These are phyloP conservation scores for Drosophila recens DNA, from an alignment of 2,888 invertebrate species.

Conservation along the genomic window DNA sequence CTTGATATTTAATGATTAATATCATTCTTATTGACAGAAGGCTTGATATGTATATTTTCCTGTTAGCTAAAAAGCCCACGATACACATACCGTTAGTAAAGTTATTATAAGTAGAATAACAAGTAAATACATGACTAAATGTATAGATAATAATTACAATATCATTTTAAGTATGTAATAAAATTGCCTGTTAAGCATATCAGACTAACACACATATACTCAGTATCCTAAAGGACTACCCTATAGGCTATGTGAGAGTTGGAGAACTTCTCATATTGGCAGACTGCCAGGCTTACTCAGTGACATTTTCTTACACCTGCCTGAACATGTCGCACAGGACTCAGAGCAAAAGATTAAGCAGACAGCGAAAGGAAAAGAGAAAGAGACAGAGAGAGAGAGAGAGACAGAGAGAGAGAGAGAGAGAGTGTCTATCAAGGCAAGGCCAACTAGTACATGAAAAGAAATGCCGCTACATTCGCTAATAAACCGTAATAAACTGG, in stretches of 20 bases:
- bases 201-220: background rate
- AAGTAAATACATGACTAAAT: background rate
- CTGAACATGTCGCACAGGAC: conserved; percentile 4
- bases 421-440: conserved; percentile 29
- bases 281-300: conserved; percentile 43
- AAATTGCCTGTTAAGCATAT: background rate
- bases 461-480: conserved; percentile 60
- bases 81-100: too few relatives aligned
- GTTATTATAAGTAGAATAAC: background rate
- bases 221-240: conserved; percentile 8
- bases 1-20: too few relatives aligned
- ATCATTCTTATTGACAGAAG: too few relatives aligned
- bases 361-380: background rate
- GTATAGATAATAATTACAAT: background rate
- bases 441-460: conserved; percentile 60
- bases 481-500: conserved; percentile 78
- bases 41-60: too few relatives aligned
- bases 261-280: conserved; percentile 33
- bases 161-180: conserved; percentile 2
- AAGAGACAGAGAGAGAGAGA: background rate
- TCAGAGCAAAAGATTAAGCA: background rate
- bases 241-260: background rate
- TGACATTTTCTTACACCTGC: conserved; percentile 36
- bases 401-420: background rate
- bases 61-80: too few relatives aligned